Percentiles rank a stretch among this genome's conserved stretches.
Conservation (phyloP, 2,113 vertebrate genomes). For the Pseudopipra pipra region DNA sequence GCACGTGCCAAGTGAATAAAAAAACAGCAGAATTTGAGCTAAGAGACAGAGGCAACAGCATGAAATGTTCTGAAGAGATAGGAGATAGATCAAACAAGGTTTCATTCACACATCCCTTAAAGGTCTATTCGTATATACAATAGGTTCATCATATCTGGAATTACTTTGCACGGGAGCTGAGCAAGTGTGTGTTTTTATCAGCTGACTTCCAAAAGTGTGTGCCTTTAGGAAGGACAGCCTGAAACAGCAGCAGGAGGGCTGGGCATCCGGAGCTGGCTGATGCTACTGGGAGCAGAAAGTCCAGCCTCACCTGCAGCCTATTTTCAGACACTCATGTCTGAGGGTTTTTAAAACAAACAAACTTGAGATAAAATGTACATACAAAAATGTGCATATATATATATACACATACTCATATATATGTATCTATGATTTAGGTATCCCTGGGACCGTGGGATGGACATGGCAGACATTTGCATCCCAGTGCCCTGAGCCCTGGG, state of each 20-base stretch:
- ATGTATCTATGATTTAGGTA: not conserved
- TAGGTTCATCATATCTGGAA: not conserved
- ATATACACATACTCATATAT: rapidly evolving
- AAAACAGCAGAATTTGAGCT: not conserved
- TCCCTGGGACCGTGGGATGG: rapidly evolving
- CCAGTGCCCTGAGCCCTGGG: not conserved
- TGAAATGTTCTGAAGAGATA: constrained; percentile 30
- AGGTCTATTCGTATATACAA: constrained; percentile 22
- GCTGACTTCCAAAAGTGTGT: not conserved
- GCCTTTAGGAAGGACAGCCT: not conserved
- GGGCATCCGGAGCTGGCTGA: not conserved
- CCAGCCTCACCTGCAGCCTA: rapidly evolving
- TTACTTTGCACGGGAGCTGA: not conserved
- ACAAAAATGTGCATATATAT: not conserved
- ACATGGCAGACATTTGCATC: not conserved
- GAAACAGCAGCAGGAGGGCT: not conserved
- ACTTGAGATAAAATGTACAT: not conserved
- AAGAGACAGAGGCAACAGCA: not conserved
- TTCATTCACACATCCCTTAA: not conserved
- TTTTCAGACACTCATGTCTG: not conserved
- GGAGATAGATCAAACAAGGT: constrained; percentile 51
- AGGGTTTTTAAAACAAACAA: not conserved
- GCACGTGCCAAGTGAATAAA: not conserved
- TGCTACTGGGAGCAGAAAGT: not conserved
- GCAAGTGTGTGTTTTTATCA: not conserved